Evolutionary conservation across 1,140 invertebrate genomes (phyloP).

Genomic region (Drosophila rufa): DNA sequence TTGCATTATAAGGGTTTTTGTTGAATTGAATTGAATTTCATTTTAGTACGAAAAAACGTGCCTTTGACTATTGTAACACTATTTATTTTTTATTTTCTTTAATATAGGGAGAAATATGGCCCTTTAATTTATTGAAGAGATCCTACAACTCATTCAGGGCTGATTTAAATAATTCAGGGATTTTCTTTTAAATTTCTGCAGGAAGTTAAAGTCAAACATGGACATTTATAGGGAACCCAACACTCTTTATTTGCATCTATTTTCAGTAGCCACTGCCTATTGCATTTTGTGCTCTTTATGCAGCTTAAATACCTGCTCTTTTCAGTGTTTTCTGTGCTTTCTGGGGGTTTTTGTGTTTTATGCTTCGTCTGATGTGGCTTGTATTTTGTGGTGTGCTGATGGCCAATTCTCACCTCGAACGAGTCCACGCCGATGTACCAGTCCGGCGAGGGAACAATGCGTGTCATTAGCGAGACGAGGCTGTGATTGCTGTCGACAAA

Average conservation of each 20-base stretch:
- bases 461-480: slow-evolving; percentile 93
- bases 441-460: slow-evolving; percentile 97
- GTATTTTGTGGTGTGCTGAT: slow-evolving; percentile 4
- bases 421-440: slow-evolving; percentile 99
- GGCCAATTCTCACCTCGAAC: slow-evolving; percentile 87
- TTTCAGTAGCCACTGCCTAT: not conserved
- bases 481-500: slow-evolving; percentile 97
- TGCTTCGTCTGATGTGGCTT: not conserved
- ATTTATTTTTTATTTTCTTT: not conserved
- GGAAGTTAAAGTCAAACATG: not conserved
- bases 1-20: not conserved
- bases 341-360: slow-evolving; percentile 1
- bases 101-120: not conserved
- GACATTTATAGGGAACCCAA: too few relatives aligned
- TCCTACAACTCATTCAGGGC: not conserved
- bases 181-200: not conserved
- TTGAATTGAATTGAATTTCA: not conserved
- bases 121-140: not conserved
- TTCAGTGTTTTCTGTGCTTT: slow-evolving; percentile 7
- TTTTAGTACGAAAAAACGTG: not conserved
- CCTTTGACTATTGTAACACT: not conserved
- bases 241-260: not conserved
- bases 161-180: not conserved
- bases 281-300: not conserved
- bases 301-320: slow-evolving; percentile 7